Conservation (phyloP, 2,888 invertebrate genomes). For the Lutraria lutraria region DNA sequence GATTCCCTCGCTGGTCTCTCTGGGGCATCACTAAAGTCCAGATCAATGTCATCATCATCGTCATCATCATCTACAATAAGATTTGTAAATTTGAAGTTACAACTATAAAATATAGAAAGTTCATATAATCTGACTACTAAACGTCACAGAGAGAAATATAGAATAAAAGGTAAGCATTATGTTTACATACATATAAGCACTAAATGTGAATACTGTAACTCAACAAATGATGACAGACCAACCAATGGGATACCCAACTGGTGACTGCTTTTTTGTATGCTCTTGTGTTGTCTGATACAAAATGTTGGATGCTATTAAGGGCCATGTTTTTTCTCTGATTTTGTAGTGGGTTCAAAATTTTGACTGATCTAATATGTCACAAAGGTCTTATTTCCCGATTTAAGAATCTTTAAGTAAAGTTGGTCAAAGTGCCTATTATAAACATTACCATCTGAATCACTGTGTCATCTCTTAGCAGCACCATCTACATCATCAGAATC, state of each 20-base stretch:
- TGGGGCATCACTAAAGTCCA: conserved; percentile 83
- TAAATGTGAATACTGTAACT: neutral
- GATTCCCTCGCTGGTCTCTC: conserved; percentile 76
- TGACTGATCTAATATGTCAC: too few species aligned
- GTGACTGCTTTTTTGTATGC: too few species aligned
- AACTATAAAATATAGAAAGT: neutral
- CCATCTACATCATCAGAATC: conserved; percentile 81
- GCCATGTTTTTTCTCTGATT: too few species aligned
- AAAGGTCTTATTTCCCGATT: too few species aligned
- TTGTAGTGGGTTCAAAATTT: too few species aligned
- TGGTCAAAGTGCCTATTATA: neutral
- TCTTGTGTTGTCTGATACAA: too few species aligned
- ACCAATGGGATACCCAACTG: too few species aligned
- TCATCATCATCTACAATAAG: conserved; percentile 85
- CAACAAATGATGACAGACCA: too few species aligned
- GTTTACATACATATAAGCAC: neutral
- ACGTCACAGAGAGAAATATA: too few species aligned
- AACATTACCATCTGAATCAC: conserved; percentile 36
- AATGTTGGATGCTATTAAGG: too few species aligned
- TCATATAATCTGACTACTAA: neutral
- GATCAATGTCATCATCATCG: conserved; percentile 82
- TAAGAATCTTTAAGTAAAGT: too few species aligned
- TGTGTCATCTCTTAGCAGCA: conserved; percentile 23
- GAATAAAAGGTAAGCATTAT: neutral
- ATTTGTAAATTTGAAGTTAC: too few species aligned